Base-by-base conservation (phyloP, 2,113 vertebrate genomes). In the Oncorhynchus tshawytscha region DNA sequence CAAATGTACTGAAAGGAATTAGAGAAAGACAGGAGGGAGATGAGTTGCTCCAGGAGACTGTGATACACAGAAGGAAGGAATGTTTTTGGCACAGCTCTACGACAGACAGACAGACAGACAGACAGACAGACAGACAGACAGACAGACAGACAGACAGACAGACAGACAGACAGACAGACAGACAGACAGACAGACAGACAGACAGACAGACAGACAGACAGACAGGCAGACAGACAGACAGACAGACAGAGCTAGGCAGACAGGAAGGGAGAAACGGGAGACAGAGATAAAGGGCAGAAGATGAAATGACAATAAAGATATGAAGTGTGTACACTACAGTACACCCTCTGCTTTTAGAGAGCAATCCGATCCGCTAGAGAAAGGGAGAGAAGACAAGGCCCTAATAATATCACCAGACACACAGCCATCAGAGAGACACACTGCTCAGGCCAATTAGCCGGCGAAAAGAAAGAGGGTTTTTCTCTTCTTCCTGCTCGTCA, bases 371-470 rank as follows among this genome's bases (percentile, higher is more conserved):
- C 12, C 51, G 51, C 51, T 54, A n/a, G 20, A 62, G 59, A 22
- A 78, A 29, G 34, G 62, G 65, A 7, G 22, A 29, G 60, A 22
- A 84, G 88, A 84, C 78, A 76, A 72, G 78, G 34, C 70, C 45
- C 73, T 75, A 76, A 87, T 85, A 78, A 86, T 85, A 79, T 85
- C 81, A 91, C 85, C 84, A 79, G 84, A 85, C 85, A 82, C 87
- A 87, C 75, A 84, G 85, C 70, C 80, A 77, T 75, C 82, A 86
- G 78, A 86, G 66, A 70, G 13, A 54, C 51, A 54, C 51, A 51
- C 71, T 79, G 83, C 83, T 85, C 86, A 74, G 79, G 87, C 88
- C 90, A 92, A 92, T 94, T 91, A 92, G 89, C 72, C 12, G 62
- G 25, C 83, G 84, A 80, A 90, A 87, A 86, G 20, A 4, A 11